Base-by-base conservation (phyloP, 2,888 invertebrate species). In the Portevinia maculata region DNA sequence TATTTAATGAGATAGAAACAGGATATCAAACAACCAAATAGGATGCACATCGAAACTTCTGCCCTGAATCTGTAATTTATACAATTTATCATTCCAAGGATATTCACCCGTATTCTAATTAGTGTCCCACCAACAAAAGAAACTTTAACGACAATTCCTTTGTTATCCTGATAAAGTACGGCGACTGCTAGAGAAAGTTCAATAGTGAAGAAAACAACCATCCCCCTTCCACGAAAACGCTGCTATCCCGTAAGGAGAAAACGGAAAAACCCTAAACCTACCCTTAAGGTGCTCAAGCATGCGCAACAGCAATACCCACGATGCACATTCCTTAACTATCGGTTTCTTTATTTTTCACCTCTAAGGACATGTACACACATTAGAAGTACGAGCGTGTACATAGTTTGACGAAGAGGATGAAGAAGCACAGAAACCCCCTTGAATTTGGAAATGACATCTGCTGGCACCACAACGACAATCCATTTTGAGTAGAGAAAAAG, bases 211-310 rank as follows among this genome's bases (percentile, higher is more conserved):
- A 55, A 44, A 30, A 15, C 13, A 69, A 17, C 3, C 21, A 39
- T 55, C 41, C 13, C 37, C 46, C 21, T 52, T 21, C 21, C 5
- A 17, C 17, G 44, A 30, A 15, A 41, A n/a, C 11, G 11, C 65
- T 53, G 24, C n/a, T 67, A 64, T 81, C 70, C 64, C 64, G 48
- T 34, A 48, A 24, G 24, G 30, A 34, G 64, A 62, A 30, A 53
- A 53, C 28, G 1, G 41, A 21, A 44, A 81, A 70, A 64, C 2
- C 24, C n/a, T 48, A 48, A 2, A 24, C 11, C 65, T 34, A 65
- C 78, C 81, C 83, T 62, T 71, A 71, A 83, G 71, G 78, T 83
- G 78, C 39, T 67, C 71, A 83, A 37, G 78, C 83, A 83, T 62
- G 83, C 78, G 78, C 83, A 78, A 73, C 83, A 73, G 64, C 44